phyloP scores from a whole-genome alignment of 2,113 vertebrate species.

The Pelecanus crispus region DNA sequence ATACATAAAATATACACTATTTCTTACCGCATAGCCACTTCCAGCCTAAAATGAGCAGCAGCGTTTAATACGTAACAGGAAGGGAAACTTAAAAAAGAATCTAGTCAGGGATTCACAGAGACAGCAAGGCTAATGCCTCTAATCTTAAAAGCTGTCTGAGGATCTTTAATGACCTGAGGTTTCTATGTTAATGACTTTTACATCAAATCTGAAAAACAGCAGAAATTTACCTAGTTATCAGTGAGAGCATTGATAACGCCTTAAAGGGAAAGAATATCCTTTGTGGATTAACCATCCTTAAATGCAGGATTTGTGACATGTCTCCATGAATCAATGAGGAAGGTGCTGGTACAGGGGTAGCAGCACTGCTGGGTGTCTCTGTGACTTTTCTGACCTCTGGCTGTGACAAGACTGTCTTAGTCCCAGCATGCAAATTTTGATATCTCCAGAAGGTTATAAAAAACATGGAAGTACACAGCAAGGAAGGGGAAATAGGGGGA shows the following conservation, averaged over 20 bases:
- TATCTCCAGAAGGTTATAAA: neutral
- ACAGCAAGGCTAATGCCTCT: neutral
- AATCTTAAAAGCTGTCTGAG: neutral
- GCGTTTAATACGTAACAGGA: neutral
- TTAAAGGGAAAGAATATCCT: neutral
- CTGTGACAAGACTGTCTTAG: neutral
- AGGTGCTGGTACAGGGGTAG: neutral
- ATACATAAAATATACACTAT: constrained; percentile 47
- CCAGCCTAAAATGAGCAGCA: neutral
- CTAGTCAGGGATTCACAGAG: neutral
- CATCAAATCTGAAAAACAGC: neutral
- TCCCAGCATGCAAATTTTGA: neutral
- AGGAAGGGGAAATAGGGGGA: neutral
- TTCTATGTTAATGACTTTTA: neutral
- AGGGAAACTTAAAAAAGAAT: neutral
- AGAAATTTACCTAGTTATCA: neutral
- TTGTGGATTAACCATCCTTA: neutral
- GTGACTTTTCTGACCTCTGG: neutral
- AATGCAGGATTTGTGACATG: neutral
- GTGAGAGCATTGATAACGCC: neutral
- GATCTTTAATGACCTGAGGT: neutral
- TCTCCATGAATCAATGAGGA: neutral
- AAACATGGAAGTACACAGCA: neutral
- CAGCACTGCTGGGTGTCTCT: neutral
- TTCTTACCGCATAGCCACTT: neutral